Evolutionary conservation across 2,113 vertebrate genomes (phyloP).

Genomic region (Lipophrys pholis): DNA sequence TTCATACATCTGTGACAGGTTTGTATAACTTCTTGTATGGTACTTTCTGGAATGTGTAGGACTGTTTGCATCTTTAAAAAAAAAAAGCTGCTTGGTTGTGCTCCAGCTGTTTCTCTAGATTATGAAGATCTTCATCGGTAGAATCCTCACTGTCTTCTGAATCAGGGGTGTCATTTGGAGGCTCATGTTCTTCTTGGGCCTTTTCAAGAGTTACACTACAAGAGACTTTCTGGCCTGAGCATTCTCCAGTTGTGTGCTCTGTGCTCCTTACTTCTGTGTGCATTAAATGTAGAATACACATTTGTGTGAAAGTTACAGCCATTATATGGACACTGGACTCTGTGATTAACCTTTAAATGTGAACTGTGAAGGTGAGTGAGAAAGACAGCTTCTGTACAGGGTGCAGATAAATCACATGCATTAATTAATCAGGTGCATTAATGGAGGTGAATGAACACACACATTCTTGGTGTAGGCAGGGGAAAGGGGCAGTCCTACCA

Average conservation of each 20-base stretch:
- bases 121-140: neutral
- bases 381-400: conserved; percentile 6
- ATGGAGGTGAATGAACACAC: neutral
- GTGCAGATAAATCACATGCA: conserved; percentile 24
- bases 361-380: conserved; percentile 5
- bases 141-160: neutral
- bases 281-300: conserved; percentile 35
- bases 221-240: conserved; percentile 21
- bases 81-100: neutral
- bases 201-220: conserved; percentile 2
- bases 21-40: conserved; percentile 18
- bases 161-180: neutral
- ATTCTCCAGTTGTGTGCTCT: conserved; percentile 17
- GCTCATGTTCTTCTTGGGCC: neutral
- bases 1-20: conserved; percentile 6
- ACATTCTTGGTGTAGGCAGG: neutral
- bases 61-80: neutral
- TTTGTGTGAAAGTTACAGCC: conserved; percentile 15
- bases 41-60: conserved; percentile 2
- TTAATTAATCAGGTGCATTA: too few relatives aligned
- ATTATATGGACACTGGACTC: conserved; percentile 13
- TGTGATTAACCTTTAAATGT: conserved; percentile 32
- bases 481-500: neutral
- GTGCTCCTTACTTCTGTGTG: conserved; percentile 22
- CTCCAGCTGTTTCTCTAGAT: neutral